These are phyloP conservation scores for Parazoanthus darwini DNA, from an alignment of 92 coral and sea anemone species.

Conservation along the genomic window DNA sequence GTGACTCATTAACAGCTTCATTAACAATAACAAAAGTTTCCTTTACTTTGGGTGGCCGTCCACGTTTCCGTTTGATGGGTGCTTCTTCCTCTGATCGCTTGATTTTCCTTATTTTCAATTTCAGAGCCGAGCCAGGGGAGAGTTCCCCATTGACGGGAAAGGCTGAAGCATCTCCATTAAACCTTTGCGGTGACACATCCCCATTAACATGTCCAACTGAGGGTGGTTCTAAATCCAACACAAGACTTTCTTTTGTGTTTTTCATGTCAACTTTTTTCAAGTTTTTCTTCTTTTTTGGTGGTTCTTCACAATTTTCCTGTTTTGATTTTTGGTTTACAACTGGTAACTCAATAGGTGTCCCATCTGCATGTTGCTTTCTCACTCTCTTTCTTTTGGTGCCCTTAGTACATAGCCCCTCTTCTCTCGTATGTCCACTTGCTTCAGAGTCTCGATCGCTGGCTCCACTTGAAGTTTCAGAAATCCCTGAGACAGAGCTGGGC, in stretches of 20 bases:
- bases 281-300: constrained; percentile 43
- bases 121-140: constrained; percentile 78
- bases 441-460: constrained; percentile 22
- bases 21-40: constrained; percentile 79
- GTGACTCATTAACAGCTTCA: constrained; percentile 53
- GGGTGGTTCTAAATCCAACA: constrained; percentile 26
- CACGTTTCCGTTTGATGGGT: constrained; percentile 74
- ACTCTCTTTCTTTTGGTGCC: constrained; percentile 30
- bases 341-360: constrained; percentile 26
- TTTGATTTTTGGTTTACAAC: constrained; percentile 23
- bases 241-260: constrained; percentile 36
- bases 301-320: constrained; percentile 24
- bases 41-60: constrained; percentile 74
- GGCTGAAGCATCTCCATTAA: constrained; percentile 65
- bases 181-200: constrained; percentile 54
- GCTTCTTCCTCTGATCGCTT: constrained; percentile 53
- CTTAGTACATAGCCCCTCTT: background rate
- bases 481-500: background rate
- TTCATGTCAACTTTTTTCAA: constrained; percentile 16
- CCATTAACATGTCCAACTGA: constrained; percentile 20
- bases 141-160: constrained; percentile 66
- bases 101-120: constrained; percentile 81
- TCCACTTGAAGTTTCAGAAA: constrained; percentile 19
- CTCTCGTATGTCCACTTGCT: background rate
- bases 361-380: constrained; percentile 41